A percentile compares a stretch with the other conserved stretches of the same genome.
Evolutionary conservation across 2,797 vertebrate species (phyloP).

Genomic region (Sebastes steindachneri): DNA sequence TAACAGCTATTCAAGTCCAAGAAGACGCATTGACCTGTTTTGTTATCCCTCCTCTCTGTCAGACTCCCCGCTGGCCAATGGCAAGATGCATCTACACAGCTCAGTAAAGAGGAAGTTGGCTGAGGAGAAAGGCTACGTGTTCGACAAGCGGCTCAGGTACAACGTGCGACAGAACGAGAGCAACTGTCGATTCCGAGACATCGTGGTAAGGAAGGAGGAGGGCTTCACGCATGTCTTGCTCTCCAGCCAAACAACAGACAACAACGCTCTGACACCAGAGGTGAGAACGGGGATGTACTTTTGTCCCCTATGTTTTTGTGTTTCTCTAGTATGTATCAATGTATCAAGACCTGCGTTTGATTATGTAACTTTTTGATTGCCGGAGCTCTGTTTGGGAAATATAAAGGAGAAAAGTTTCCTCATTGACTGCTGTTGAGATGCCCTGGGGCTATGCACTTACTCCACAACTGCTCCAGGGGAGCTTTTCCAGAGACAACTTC

Average conservation of each 20-base stretch:
- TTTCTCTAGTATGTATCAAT: not conserved
- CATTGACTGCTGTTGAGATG: slow-evolving; percentile 18
- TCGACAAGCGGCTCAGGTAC: slow-evolving; percentile 97
- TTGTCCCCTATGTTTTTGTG: not conserved
- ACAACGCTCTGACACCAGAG: slow-evolving; percentile 97
- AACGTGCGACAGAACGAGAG: slow-evolving; percentile 96
- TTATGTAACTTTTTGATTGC: not conserved
- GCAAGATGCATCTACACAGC: slow-evolving; percentile 89
- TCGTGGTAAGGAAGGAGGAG: slow-evolving; percentile 96
- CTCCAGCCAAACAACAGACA: slow-evolving; percentile 97
- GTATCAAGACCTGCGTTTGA: not conserved
- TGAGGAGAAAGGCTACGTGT: slow-evolving; percentile 91
- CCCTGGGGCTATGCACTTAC: slow-evolving; percentile 8
- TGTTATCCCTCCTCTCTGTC: slow-evolving; percentile 44
- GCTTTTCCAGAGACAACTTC: slow-evolving; percentile 24
- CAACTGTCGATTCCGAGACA: slow-evolving; percentile 96
- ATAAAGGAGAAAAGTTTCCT: slow-evolving; percentile 21
- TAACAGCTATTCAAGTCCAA: not conserved
- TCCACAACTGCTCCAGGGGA: slow-evolving; percentile 33
- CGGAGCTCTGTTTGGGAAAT: slow-evolving; percentile 17
- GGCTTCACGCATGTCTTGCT: slow-evolving; percentile 97
- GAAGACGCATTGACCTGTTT: slow-evolving; percentile 12
- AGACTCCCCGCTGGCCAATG: slow-evolving; percentile 90
- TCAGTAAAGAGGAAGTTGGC: slow-evolving; percentile 93
- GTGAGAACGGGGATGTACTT: slow-evolving; percentile 76